Evolutionary conservation across 1,140 invertebrate genomes (phyloP).

Genomic region (Pseudobourletiella spinata): DNA sequence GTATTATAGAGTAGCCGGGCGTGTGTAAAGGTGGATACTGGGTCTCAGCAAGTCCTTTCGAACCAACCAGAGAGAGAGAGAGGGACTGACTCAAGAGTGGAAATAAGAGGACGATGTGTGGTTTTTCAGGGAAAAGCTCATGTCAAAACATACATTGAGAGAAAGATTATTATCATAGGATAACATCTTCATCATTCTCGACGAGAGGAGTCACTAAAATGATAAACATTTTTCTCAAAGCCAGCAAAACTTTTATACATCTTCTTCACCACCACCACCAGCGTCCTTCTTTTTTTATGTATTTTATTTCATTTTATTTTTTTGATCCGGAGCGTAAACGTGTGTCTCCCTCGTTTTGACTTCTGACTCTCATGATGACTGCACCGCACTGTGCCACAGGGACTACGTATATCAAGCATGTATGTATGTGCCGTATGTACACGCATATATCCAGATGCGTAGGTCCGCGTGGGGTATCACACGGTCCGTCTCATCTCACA

Average conservation of each 20-base stretch:
- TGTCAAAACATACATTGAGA: background rate
- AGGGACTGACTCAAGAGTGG: background rate
- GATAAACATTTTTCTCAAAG: conserved; percentile 15
- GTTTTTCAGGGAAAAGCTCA: background rate
- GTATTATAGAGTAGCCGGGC: background rate
- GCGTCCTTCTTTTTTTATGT: conserved; percentile 7
- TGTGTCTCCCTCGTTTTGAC: background rate
- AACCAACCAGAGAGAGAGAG: background rate
- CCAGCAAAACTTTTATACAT: conserved; percentile 5
- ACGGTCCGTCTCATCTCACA: background rate
- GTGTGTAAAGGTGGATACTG: background rate
- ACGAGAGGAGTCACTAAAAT: background rate
- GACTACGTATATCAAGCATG: too few relatives aligned
- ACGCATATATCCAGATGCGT: too few relatives aligned
- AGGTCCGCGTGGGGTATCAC: too few relatives aligned
- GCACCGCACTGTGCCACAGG: too few relatives aligned
- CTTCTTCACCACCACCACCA: background rate
- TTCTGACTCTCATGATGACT: background rate
- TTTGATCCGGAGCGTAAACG: conserved; percentile 16
- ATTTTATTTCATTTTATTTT: too few relatives aligned
- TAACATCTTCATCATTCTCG: conserved; percentile 15
- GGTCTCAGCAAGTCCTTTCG: background rate
- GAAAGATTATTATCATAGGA: conserved; percentile 14
- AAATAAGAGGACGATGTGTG: background rate
- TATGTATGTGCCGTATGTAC: too few relatives aligned